Conservation (phyloP, 2,797 vertebrate genomes). For the Telmatherina bonti region DNA sequence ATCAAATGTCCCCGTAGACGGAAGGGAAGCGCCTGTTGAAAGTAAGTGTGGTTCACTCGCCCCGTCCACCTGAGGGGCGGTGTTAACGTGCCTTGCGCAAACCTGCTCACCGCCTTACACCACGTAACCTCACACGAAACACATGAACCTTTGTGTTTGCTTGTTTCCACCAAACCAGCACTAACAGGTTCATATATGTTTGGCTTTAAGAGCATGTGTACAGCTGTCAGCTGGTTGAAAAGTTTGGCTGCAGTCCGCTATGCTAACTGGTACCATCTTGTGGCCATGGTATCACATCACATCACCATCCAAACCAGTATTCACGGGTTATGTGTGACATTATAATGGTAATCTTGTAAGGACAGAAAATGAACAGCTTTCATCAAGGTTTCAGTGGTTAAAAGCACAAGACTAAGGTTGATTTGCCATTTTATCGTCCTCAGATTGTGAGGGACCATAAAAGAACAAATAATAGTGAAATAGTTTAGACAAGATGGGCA, state of each 20-base stretch:
- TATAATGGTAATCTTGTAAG: too few relatives aligned
- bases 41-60: too few relatives aligned
- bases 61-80: conserved; percentile 72
- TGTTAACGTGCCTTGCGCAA: neutral
- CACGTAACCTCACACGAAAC: neutral
- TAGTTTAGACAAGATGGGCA: too few relatives aligned
- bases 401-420: too few relatives aligned
- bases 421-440: too few relatives aligned
- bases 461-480: too few relatives aligned
- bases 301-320: neutral
- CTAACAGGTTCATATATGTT: neutral
- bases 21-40: fast-evolving
- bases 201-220: neutral
- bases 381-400: too few relatives aligned
- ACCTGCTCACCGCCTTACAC: conserved; percentile 21
- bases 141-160: neutral
- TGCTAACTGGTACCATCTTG: conserved; percentile 41
- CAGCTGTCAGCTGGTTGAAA: neutral
- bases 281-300: conserved; percentile 14
- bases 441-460: too few relatives aligned
- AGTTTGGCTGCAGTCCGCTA: neutral
- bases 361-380: too few relatives aligned
- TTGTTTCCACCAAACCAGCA: neutral
- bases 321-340: too few relatives aligned
- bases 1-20: neutral